Evolutionary conservation across 2,888 invertebrate species (phyloP), one percentile per base, ranked within the genome.

Genomic region (Junonia oenone): DNA sequence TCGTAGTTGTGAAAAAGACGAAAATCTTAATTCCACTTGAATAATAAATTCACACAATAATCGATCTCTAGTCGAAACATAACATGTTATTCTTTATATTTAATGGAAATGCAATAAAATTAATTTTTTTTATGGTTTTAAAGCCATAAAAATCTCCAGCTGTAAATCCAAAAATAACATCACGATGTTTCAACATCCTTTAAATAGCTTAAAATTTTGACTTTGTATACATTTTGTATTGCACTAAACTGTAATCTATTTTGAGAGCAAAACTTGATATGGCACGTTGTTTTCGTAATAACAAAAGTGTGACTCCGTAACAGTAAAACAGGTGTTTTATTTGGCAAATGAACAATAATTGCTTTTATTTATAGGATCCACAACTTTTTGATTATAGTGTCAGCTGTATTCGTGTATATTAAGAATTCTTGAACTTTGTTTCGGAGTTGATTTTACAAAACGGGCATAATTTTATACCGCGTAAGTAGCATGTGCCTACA

Each of bases 291-390:
- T 43, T 56, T 38, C 22, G 55, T 45, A 38, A 53, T 38, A 47
- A 55, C 47, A 48, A 51, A 38, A 45, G 15, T 46, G 22, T 51
- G 40, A 45, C 22, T 22, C n/a, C 13, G 17, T 52, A 49, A 51
- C 35, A 50, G 48, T 55, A 38, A 46, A 61, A 61, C 61, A 63
- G 59, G 57, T 63, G 63, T 59, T 61, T 19, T 33, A 38, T 59
- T 58, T 61, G 59, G 63, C 61, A 55, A 48, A 49, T 45, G 55
- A 45, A 56, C 40, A 48, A 53, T 48, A 47, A 49, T 56, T 14
- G 40, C 13, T 31, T 31, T 8, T 53, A 49, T 53, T 48, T 51
- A 46, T 51, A 54, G 40, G 22, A 52, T 43, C n/a, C 43, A 13
- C 13, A 15, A 1, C 38, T 38, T 38, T 40, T n/a, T 9, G 17